Base-by-base conservation (phyloP, 2,797 vertebrate genomes). In the Anguilla megastoma region DNA sequence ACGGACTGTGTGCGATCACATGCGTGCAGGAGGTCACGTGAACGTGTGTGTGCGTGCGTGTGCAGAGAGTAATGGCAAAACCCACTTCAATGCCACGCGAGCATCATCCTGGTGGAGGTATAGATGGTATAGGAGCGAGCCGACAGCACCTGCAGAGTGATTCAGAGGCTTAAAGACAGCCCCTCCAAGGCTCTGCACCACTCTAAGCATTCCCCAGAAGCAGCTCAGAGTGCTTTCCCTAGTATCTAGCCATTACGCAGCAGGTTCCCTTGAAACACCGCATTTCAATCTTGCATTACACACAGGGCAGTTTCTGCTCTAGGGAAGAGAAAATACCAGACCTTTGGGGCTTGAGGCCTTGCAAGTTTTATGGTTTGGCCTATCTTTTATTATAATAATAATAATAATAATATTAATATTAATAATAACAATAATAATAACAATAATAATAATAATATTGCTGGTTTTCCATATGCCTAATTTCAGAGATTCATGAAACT, bases 111-210 rank as follows among this genome's bases (percentile, higher is more conserved):
- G 74, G 18, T 79, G 36, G 85, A 76, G 88, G 89, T 48, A 90
- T 83, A 41, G 18, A 83, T 36, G 30, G 89, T 87, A 3, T 41
- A 84, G 85, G 48, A 90, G 69, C 58, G 63, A 76, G 50, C 87
- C 79, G 89, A 90, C 89, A 84, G 80, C 69, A 80, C 85, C 2
- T 48, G 58, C 1, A 24, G 89, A 88, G 87, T 33, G 36, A 71
- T 88, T 87, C 7, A 87, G 36, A 90, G 33, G 41, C 14, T 86
- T 9, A 86, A 36, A 50, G 79, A 41, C 56, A 87, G 12, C 41
- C 2, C 36, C 56, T 80, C 83, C 86, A 54, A 63, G 86, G 24
- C 56, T 82, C 76, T 83, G 41, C 45, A 50, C 41, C 79, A 36
- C 71, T 76, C 33, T 21, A 82, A 82, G 45, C 45, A 48, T 50